These are phyloP conservation scores for Drosophila bipectinata DNA, from an alignment of 1,140 invertebrate genomes.

Conservation along the genomic window DNA sequence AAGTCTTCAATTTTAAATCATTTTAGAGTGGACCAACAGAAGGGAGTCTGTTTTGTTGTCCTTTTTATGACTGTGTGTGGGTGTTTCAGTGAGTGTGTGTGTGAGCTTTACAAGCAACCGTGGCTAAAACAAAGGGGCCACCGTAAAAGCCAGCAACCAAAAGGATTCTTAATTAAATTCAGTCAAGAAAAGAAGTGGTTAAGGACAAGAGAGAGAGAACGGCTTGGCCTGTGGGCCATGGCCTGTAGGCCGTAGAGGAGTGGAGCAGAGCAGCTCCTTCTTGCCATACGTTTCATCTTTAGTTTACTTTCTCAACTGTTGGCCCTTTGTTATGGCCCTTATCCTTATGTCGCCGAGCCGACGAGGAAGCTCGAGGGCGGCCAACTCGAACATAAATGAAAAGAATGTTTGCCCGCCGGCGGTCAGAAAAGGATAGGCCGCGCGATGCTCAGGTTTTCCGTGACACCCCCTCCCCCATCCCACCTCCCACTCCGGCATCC, in stretches of 20 bases:
- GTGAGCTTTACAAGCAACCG: not conserved
- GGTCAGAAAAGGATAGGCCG: slow-evolving; percentile 65
- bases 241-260: too few relatives aligned
- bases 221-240: too few relatives aligned
- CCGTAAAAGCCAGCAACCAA: slow-evolving; percentile 54
- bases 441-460: slow-evolving; percentile 39
- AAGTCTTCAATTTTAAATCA: slow-evolving; percentile 47
- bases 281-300: slow-evolving; percentile 48
- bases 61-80: slow-evolving; percentile 46
- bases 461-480: not conserved
- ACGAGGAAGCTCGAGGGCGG: slow-evolving; percentile 35
- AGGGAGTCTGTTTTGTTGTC: slow-evolving; percentile 42
- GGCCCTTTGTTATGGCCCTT: slow-evolving; percentile 64
- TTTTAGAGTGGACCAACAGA: slow-evolving; percentile 42
- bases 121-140: slow-evolving; percentile 47
- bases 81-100: not conserved
- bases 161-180: slow-evolving; percentile 81
- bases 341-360: slow-evolving; percentile 52
- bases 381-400: slow-evolving; percentile 58
- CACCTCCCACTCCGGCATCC: not conserved
- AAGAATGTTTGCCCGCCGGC: slow-evolving; percentile 67
- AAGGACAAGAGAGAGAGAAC: slow-evolving; percentile 23
- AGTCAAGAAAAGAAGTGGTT: slow-evolving; percentile 61
- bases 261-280: not conserved
- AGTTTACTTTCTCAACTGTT: slow-evolving; percentile 51